phyloP scores from a whole-genome alignment of 1,140 invertebrate genomes.

The Cyrtorhinus lividipennis region DNA sequence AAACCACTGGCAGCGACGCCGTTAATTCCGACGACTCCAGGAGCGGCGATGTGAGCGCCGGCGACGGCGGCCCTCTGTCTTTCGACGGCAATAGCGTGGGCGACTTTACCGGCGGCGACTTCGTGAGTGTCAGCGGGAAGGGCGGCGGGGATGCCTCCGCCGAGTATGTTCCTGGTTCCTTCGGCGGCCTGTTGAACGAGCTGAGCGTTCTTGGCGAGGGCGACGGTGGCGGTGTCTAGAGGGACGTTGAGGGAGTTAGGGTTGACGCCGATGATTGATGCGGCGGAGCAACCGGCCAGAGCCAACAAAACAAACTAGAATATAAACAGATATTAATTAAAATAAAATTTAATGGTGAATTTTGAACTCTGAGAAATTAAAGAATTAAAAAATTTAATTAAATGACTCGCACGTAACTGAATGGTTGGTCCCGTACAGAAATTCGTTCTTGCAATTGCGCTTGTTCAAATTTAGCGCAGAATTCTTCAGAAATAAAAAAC shows the following conservation, averaged over 20 bases:
- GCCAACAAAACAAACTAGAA: not conserved
- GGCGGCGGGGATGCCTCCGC: conserved; percentile 27
- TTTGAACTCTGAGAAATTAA: not conserved
- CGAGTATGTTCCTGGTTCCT: conserved; percentile 7
- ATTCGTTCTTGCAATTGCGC: not conserved
- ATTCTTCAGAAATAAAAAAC: too few relatives aligned
- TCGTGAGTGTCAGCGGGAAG: conserved; percentile 36
- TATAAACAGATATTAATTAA: not conserved
- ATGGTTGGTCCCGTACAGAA: not conserved
- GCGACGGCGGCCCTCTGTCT: conserved; percentile 26
- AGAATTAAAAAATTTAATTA: not conserved
- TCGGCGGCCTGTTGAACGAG: not conserved
- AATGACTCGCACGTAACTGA: not conserved
- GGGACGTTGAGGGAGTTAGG: not conserved
- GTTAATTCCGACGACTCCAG: not conserved
- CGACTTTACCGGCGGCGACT: conserved; percentile 35
- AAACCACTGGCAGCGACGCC: not conserved
- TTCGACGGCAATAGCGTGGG: conserved; percentile 27
- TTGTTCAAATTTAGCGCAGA: too few relatives aligned
- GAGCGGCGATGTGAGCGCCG: not conserved
- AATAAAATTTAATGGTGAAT: not conserved
- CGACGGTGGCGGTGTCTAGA: not conserved
- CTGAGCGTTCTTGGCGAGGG: conserved; percentile 1
- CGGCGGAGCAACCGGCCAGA: not conserved
- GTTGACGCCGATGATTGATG: not conserved